Base-by-base conservation (phyloP, 2,113 vertebrate species). In the Carlito syrichta region DNA sequence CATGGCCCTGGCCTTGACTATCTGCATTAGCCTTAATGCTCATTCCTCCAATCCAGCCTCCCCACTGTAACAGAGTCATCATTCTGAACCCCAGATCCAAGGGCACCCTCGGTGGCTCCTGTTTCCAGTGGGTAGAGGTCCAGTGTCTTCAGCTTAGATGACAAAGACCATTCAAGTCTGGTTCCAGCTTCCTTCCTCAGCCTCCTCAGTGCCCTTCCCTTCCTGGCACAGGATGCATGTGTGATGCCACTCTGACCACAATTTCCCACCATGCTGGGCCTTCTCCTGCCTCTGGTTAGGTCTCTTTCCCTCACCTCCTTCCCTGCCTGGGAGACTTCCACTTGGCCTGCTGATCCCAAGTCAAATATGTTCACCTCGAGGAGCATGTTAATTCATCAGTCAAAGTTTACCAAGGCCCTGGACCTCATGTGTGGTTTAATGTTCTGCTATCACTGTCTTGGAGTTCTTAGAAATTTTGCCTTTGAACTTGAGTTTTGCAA, bases 11-110 rank as follows among this genome's bases (percentile, higher is more conserved):
- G 11, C 78, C 40, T 25, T 30, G 38, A 25, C 22, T 43, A 3
- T 45, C 19, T 27, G 38, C 3, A 5, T 0, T 10, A 35, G 43
- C 8, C 23, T 45, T 0, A 0, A 3, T 0, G 12, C 2, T 11
- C 27, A n/a, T 19, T 22, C 23, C 25, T 40, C 63, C 50, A 3
- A 9, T n/a, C 22, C 27, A 4, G 19, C 20, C 66, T 40, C 38
- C 12, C n/a, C n/a, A 54, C 40, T 12, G 5, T n/a, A 23, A 19
- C 35, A 4, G n/a, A 43, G 38, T 35, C 43, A 19, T 45, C 32
- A 43, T 43, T n/a, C 71, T 69, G 50, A 74, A 45, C 20, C 79
- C 50, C 60, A 22, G 19, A 74, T 27, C 52, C 38, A 2, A 30
- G 2, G 50, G 19, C 19, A 1, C 50, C 52, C n/a, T 40, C 58